phyloP scores from a whole-genome alignment of 2,888 invertebrate species.

The Stenodera caucasica region DNA sequence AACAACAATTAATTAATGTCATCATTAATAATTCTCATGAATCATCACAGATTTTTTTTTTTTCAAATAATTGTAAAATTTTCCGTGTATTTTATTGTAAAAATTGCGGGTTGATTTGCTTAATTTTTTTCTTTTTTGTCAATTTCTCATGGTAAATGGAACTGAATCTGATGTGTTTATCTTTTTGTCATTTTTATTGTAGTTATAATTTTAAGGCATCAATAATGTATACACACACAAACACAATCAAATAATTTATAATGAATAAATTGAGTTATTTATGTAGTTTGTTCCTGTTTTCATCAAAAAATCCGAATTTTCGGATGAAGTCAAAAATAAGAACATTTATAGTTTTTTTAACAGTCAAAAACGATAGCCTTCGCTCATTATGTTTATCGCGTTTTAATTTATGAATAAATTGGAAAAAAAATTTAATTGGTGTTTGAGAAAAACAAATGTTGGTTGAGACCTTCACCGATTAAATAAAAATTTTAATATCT shows the following conservation, averaged over 20 bases:
- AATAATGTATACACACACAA: background rate
- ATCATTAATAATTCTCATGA: background rate
- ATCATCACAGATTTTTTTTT: background rate
- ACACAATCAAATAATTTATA: constrained; percentile 3
- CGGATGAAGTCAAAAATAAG: no score
- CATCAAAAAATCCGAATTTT: no score
- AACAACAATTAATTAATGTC: background rate
- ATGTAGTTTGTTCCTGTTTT: no score
- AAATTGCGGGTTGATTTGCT: background rate
- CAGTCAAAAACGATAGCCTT: no score
- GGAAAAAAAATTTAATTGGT: no score
- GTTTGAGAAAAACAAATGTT: no score
- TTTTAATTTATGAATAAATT: no score
- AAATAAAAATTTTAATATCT: no score
- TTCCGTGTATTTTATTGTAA: background rate
- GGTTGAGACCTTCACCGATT: no score
- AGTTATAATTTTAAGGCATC: background rate
- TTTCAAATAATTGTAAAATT: background rate
- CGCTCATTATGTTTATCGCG: no score
- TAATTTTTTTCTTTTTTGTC: background rate
- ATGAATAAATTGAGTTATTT: background rate
- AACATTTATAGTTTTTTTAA: no score
- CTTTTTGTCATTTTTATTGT: background rate
- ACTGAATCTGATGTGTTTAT: background rate
- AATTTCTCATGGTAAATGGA: background rate